phyloP scores from a whole-genome alignment of 2,888 invertebrate genomes.

The Drosophila meridiana region DNA sequence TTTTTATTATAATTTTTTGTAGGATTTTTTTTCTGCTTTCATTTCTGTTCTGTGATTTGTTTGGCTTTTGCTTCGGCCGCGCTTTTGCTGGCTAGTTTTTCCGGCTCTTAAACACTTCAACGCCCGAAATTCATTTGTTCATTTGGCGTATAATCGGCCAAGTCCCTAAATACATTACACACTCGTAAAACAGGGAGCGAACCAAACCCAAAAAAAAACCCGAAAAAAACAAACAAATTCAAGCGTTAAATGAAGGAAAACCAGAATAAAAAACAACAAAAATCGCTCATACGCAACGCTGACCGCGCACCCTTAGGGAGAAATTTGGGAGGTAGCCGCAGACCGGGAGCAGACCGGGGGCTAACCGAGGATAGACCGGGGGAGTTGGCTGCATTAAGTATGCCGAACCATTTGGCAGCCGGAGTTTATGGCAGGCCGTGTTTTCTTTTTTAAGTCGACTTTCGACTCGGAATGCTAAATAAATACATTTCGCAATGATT shows the following conservation, averaged over 20 bases:
- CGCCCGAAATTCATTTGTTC: constrained; percentile 57
- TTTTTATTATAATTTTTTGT: not conserved
- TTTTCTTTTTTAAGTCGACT: constrained; percentile 27
- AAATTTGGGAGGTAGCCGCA: not conserved
- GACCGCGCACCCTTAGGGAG: constrained; percentile 18
- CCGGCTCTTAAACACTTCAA: constrained; percentile 39
- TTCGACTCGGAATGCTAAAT: constrained; percentile 28
- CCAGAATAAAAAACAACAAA: constrained; percentile 13
- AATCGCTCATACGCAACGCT: constrained; percentile 70
- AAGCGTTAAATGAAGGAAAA: constrained; percentile 25
- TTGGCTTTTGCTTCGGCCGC: constrained; percentile 13
- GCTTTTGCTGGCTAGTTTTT: constrained; percentile 18
- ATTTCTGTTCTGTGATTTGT: constrained; percentile 36
- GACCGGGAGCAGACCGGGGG: not conserved
- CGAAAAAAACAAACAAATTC: not conserved
- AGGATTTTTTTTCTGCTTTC: constrained; percentile 17
- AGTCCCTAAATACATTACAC: constrained; percentile 17
- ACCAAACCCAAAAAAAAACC: not conserved
- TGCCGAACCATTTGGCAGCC: constrained; percentile 56
- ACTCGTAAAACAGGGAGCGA: constrained; percentile 40
- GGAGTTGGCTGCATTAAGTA: constrained; percentile 61
- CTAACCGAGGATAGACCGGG: no score
- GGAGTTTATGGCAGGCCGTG: constrained; percentile 47
- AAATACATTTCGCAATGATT: constrained; percentile 70
- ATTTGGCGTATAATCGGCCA: constrained; percentile 52